A percentile compares a stretch with the other conserved stretches of the same genome.
Conservation (phyloP, 2,888 invertebrate species). For the Drosophila differens region DNA sequence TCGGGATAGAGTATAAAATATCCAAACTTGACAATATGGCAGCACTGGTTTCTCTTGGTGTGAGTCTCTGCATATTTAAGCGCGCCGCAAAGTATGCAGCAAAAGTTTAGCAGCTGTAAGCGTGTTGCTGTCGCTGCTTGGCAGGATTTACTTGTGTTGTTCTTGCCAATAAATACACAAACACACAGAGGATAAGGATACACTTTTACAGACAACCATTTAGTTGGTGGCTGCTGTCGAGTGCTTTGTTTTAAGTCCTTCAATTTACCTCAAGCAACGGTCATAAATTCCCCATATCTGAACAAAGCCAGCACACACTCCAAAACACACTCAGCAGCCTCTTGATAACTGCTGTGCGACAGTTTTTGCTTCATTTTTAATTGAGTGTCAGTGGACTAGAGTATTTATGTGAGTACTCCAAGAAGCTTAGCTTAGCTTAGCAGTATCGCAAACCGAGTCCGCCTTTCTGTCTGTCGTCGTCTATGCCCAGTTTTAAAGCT, state of each 20-base stretch:
- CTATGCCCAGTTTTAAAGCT: not conserved
- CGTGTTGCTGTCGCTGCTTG: constrained; percentile 44
- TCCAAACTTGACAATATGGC: not conserved
- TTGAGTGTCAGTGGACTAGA: constrained; percentile 39
- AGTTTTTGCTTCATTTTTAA: constrained; percentile 52
- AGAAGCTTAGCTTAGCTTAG: not conserved
- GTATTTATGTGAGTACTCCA: constrained; percentile 5
- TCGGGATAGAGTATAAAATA: not conserved
- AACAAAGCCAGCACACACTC: constrained; percentile 2
- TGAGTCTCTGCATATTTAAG: constrained; percentile 65
- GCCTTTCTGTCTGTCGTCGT: not conserved
- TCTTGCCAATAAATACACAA: constrained; percentile 38
- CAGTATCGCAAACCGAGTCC: not conserved
- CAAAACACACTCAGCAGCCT: not conserved
- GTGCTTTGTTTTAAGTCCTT: constrained; percentile 68
- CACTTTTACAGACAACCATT: constrained; percentile 51
- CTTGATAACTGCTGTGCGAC: constrained; percentile 38
- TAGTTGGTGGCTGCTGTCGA: constrained; percentile 63
- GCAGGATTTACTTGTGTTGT: constrained; percentile 66
- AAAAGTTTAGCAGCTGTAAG: constrained; percentile 70
- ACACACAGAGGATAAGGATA: not conserved
- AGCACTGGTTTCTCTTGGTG: constrained; percentile 9
- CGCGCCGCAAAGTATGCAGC: constrained; percentile 73
- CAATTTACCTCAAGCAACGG: constrained; percentile 69
- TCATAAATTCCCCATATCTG: constrained; percentile 59